phyloP scores from a whole-genome alignment of 2,113 vertebrate genomes.

The Rhea pennata region DNA sequence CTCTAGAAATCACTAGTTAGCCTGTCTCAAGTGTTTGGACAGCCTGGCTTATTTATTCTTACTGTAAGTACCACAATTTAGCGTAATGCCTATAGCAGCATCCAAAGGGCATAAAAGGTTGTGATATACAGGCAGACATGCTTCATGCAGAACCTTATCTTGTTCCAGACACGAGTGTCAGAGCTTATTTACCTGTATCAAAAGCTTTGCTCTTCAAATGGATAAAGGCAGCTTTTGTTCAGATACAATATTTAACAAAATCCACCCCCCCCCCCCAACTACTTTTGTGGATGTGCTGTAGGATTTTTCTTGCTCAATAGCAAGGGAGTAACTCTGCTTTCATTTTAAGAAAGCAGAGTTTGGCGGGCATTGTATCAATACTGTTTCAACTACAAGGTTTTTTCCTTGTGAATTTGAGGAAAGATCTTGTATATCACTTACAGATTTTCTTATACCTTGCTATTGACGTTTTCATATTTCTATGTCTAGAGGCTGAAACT shows the following conservation, averaged over 20 bases:
- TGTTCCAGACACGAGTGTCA: neutral
- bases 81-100: neutral
- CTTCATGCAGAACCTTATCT: neutral
- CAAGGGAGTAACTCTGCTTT: constrained; percentile 75
- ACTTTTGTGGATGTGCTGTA: constrained; percentile 73
- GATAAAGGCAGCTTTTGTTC: neutral
- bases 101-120: neutral
- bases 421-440: constrained; percentile 69
- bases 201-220: neutral
- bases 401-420: constrained; percentile 74
- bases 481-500: constrained; percentile 81
- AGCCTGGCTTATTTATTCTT: constrained; percentile 12
- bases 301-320: constrained; percentile 76
- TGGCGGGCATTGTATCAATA: constrained; percentile 76
- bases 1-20: constrained; percentile 39
- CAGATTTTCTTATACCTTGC: constrained; percentile 79
- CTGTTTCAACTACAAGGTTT: constrained; percentile 68
- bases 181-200: neutral
- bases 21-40: neutral
- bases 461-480: constrained; percentile 80
- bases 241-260: neutral
- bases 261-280: neutral
- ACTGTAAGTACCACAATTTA: neutral
- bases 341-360: constrained; percentile 76
- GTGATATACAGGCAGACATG: neutral